Evolutionary conservation across 92 coral and sea anemone genomes (phyloP), one percentile per base, ranked within the genome.

Genomic region (Siderastrea radians): DNA sequence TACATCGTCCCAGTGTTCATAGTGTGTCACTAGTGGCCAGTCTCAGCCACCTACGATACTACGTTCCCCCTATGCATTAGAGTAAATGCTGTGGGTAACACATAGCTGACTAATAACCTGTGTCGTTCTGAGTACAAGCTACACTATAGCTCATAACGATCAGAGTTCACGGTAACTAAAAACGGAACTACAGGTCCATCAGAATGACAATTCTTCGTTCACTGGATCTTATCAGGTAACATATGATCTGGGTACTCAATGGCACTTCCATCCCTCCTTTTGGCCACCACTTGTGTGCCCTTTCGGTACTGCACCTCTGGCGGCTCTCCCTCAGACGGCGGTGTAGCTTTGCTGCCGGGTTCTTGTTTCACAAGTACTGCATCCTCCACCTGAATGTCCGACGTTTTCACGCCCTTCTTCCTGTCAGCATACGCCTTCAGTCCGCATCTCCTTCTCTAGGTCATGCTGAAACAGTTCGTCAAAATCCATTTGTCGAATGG

Each of bases 181-280:
- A 69, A 69, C 52, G 16, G n/a, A 61, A 60, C 5, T 16, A 8
- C 46, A 69, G 19, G 51, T 69, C 52, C 53, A 44, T 13, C 50
- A 8, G 50, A 47, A 45, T 11, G 44, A 69, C 74, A 47, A 69
- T 50, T 46, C 1, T 5, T 69, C 15, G 19, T 45, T 71, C 75
- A 71, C 75, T 47, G 26, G 49, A 49, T 12, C 8, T 45, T 71
- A 17, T 71, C 75, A 2, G 75, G 54, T 1, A 71, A 71, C 54
- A 46, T 6, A 14, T 71, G 55, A 19, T 71, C 75, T 11, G 75
- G 75, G 7, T 71, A 70, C 14, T 66, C 1, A 53, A 84, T 65
- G 79, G 82, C 43, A 68, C 89, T 67, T 10, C 90, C 91, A 54
- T 80, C 91, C 12, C 6, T 49, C n/a, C 87, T 81, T 83, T 81